Evolutionary conservation across 2,888 invertebrate species (phyloP).

Genomic region (Lasioglossum lativentre): DNA sequence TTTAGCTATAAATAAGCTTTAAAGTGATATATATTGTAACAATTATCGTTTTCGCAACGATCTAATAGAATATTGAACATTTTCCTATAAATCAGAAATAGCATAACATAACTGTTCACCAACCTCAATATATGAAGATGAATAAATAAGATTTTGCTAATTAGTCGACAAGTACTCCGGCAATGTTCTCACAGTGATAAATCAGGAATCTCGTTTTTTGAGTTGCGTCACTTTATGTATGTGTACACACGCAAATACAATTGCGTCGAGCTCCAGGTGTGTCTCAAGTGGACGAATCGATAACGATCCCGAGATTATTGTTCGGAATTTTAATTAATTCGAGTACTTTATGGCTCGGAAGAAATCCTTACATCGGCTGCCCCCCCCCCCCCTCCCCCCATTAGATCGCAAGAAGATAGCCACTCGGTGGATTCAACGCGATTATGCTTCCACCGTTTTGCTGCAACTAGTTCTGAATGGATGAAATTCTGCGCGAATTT

Average conservation of each 20-base stretch:
- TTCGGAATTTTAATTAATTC: conserved; percentile 46
- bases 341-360: background rate
- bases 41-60: too few relatives aligned
- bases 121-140: background rate
- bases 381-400: too few relatives aligned
- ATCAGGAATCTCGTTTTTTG: background rate
- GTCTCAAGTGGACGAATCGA: conserved; percentile 21
- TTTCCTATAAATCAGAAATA: background rate
- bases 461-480: background rate
- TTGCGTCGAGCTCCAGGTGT: conserved; percentile 10
- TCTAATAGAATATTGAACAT: background rate
- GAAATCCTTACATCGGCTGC: conserved; percentile 9
- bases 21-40: too few relatives aligned
- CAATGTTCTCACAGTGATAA: background rate
- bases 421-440: background rate
- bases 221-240: background rate
- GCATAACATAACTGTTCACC: background rate
- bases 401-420: background rate
- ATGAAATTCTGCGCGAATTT: background rate
- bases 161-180: background rate
- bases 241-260: background rate
- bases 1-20: too few relatives aligned
- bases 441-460: background rate
- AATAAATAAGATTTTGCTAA: background rate
- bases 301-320: conserved; percentile 29